These are phyloP conservation scores for Sternarchorhynchus goeldii DNA, from an alignment of 2,797 vertebrate species.

Conservation along the genomic window DNA sequence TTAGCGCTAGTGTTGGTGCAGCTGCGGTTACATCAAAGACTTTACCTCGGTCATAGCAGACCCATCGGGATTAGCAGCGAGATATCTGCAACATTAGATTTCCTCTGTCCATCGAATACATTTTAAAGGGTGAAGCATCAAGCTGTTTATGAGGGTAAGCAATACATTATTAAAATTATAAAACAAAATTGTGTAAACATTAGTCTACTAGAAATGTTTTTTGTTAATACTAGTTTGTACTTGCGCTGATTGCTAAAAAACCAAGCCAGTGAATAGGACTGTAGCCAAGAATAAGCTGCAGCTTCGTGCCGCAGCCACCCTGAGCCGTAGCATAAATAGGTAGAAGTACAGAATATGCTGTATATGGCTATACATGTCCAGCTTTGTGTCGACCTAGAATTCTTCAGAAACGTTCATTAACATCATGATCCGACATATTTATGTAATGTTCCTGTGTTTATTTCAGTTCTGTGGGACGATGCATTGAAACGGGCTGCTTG, in stretches of 20 bases:
- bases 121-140: conserved; percentile 10
- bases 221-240: too few relatives aligned
- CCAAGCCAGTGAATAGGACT: too few relatives aligned
- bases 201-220: too few relatives aligned
- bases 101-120: conserved; percentile 2
- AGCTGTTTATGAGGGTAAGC: conserved; percentile 45
- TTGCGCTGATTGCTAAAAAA: too few relatives aligned
- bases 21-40: conserved; percentile 65
- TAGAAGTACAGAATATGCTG: too few relatives aligned
- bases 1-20: conserved; percentile 70
- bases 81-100: conserved; percentile 33
- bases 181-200: too few relatives aligned
- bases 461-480: conserved; percentile 65
- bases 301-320: too few relatives aligned
- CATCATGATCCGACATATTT: not conserved
- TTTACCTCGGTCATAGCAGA: conserved; percentile 60
- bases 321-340: too few relatives aligned
- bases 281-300: too few relatives aligned
- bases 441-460: conserved; percentile 50
- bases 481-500: conserved; percentile 70
- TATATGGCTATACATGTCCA: not conserved
- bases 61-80: not conserved
- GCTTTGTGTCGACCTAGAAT: not conserved
- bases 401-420: not conserved
- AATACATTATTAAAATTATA: too few relatives aligned